These are phyloP conservation scores for Cyclura pinguis DNA, from an alignment of 2,797 vertebrate genomes.

Conservation along the genomic window DNA sequence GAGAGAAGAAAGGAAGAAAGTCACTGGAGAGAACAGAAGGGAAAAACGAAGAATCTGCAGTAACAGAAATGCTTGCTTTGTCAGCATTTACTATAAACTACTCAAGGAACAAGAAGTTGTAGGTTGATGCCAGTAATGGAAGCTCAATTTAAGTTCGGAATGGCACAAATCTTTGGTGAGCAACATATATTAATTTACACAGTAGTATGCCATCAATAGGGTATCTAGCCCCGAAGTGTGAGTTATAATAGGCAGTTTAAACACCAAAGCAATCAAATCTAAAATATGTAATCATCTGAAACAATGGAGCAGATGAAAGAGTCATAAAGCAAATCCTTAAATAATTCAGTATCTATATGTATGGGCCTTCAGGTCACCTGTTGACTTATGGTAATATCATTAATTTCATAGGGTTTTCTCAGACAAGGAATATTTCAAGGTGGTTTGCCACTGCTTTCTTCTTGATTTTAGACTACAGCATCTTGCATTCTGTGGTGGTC, in stretches of 20 bases:
- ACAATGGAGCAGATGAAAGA: not conserved
- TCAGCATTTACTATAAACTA: not conserved
- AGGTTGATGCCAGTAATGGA: not conserved
- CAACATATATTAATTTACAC: not conserved
- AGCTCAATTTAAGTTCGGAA: not conserved
- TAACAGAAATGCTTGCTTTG: not conserved
- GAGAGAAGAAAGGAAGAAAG: not conserved
- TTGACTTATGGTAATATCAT: too few relatives aligned
- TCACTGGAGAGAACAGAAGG: not conserved
- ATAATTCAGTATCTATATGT: too few relatives aligned
- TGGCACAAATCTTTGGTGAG: not conserved
- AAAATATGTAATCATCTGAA: not conserved
- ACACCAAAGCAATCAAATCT: not conserved
- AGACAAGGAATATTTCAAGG: too few relatives aligned
- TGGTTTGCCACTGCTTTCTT: too few relatives aligned
- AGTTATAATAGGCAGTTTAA: not conserved
- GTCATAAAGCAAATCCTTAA: not conserved
- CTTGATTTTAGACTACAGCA: too few relatives aligned
- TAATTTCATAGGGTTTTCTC: too few relatives aligned
- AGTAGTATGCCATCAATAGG: not conserved
- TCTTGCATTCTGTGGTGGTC: too few relatives aligned
- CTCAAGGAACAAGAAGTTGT: not conserved
- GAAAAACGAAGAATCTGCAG: not conserved
- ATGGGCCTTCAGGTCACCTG: too few relatives aligned
- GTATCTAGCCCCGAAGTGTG: not conserved